Percentiles rank a stretch among this genome's conserved stretches.
phyloP scores from a whole-genome alignment of 2,888 invertebrate species.

The Lamproptera curius region DNA sequence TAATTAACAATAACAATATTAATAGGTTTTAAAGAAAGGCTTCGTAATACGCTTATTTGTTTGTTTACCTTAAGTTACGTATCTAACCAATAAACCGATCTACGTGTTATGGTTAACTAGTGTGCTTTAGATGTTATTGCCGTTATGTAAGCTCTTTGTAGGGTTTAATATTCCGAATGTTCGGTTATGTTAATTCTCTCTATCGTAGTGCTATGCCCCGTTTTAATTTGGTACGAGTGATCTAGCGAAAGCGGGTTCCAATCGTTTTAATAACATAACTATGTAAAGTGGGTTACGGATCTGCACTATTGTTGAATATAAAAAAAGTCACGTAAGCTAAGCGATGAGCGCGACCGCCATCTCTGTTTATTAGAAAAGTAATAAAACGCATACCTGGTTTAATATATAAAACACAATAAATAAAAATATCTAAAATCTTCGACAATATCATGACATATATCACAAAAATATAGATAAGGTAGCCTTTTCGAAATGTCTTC shows the following conservation, averaged over 20 bases:
- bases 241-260: conserved; percentile 28
- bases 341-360: conserved; percentile 10
- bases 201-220: conserved; percentile 24
- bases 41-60: not conserved
- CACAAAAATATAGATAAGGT: conserved; percentile 7
- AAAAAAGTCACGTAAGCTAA: conserved; percentile 19
- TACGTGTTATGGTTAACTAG: conserved; percentile 8
- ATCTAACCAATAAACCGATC: not conserved
- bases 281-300: conserved; percentile 22
- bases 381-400: conserved; percentile 29
- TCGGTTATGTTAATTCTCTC: conserved; percentile 17
- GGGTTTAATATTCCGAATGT: conserved; percentile 17
- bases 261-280: conserved; percentile 24
- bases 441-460: conserved; percentile 10
- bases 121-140: not conserved
- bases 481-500: not conserved
- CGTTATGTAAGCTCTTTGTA: conserved; percentile 7
- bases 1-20: no score
- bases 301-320: conserved; percentile 20
- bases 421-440: conserved; percentile 17
- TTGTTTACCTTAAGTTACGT: not conserved
- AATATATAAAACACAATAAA: conserved; percentile 24
- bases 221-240: conserved; percentile 25
- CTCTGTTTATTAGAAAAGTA: conserved; percentile 12
- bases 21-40: no score